Evolutionary conservation across 2,888 invertebrate genomes (phyloP).

Genomic region (Caprella mutica): DNA sequence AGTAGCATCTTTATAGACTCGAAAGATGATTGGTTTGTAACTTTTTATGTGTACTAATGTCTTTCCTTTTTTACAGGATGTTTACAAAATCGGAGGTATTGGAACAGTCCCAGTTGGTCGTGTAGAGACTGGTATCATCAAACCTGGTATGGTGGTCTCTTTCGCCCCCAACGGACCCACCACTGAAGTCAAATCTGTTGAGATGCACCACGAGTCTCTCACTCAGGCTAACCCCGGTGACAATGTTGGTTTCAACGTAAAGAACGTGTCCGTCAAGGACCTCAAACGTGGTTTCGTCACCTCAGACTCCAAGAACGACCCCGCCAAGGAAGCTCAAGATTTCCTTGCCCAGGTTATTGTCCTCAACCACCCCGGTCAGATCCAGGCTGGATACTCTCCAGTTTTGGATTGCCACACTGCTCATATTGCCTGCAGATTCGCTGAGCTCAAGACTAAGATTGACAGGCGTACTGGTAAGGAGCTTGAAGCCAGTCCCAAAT

Average conservation of each 20-base stretch:
- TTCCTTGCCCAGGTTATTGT: constrained; percentile 98
- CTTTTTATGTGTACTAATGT: background rate
- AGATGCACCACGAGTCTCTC: constrained; percentile 99
- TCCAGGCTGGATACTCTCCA: constrained; percentile 95
- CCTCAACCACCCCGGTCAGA: constrained; percentile 98
- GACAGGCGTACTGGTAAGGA: constrained; percentile 98
- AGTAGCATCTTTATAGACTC: too few species aligned
- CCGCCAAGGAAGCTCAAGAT: constrained; percentile 85
- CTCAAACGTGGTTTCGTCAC: constrained; percentile 97
- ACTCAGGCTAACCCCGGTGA: constrained; percentile 93
- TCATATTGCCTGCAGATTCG: constrained; percentile 99
- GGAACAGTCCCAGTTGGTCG: constrained; percentile 99
- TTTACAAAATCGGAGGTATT: constrained; percentile 99
- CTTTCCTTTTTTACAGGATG: constrained; percentile 41
- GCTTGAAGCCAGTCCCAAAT: constrained; percentile 82
- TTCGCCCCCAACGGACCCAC: constrained; percentile 93
- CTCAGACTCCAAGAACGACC: constrained; percentile 94
- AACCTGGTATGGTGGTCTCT: constrained; percentile 84
- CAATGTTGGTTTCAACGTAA: constrained; percentile 99
- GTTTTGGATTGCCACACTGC: constrained; percentile 99
- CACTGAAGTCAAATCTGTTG: constrained; percentile 99
- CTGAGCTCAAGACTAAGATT: constrained; percentile 94
- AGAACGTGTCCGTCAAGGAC: constrained; percentile 99
- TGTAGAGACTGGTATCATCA: constrained; percentile 95
- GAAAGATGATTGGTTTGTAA: too few species aligned